Conservation (phyloP, 2,113 vertebrate genomes). For the Candoia aspera region DNA sequence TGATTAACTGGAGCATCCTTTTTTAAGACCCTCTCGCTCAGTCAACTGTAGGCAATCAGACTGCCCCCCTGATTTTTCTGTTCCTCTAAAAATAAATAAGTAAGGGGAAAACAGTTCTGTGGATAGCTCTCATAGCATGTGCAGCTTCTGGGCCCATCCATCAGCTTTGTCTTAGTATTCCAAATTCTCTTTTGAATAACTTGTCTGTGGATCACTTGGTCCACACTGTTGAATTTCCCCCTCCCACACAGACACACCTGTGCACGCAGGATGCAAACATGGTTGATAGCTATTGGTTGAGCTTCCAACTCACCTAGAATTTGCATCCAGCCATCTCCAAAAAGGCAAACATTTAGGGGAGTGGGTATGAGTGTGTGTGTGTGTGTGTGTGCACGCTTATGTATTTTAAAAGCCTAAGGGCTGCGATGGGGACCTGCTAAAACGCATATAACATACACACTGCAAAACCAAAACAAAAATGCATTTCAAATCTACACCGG, state of each 20-base stretch:
- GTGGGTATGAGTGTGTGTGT: not conserved
- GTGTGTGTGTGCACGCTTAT: not conserved
- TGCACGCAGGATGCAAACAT: not conserved
- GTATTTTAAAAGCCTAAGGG: not conserved
- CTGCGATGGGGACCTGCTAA: not conserved
- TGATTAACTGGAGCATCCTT: not conserved
- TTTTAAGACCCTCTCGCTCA: not conserved
- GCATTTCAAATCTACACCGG: not conserved
- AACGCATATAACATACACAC: not conserved
- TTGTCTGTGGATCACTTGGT: not conserved
- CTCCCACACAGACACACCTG: not conserved
- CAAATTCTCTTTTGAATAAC: not conserved
- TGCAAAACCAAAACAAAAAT: not conserved
- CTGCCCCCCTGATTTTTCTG: not conserved
- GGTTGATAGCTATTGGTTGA: not conserved
- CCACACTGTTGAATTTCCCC: not conserved
- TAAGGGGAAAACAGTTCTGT: rapidly evolving
- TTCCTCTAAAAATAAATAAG: not conserved
- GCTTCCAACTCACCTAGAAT: too few species aligned
- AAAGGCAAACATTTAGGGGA: not conserved
- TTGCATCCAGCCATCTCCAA: not conserved
- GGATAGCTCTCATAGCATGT: not conserved
- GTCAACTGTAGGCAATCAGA: not conserved
- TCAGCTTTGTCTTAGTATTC: not conserved
- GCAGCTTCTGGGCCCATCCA: not conserved